Conservation (phyloP, 2,113 vertebrate genomes). For the Crotalus horridus region DNA sequence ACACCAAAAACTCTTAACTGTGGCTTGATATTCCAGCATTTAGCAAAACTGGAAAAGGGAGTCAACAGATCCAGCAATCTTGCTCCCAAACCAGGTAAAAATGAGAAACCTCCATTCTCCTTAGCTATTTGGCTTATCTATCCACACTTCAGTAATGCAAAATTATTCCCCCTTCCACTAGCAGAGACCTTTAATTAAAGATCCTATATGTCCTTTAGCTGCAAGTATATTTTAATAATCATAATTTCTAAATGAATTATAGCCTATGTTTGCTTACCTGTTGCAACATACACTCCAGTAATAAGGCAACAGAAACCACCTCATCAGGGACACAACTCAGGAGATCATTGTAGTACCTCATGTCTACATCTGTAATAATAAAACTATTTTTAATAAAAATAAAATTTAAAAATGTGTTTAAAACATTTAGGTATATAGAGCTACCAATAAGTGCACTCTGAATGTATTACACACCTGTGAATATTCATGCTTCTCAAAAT, state of each 20-base stretch:
- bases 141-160: not conserved
- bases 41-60: not conserved
- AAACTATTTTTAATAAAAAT: conserved; percentile 25
- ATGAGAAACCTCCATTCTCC: not conserved
- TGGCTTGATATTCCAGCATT: not conserved
- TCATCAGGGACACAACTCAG: conserved; percentile 79
- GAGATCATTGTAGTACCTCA: conserved; percentile 81
- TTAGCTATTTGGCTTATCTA: not conserved
- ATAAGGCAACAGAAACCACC: conserved; percentile 78
- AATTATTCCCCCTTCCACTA: not conserved
- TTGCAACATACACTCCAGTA: conserved; percentile 85
- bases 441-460: not conserved
- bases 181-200: no score
- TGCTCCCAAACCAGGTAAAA: not conserved
- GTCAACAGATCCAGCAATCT: not conserved
- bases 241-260: not conserved
- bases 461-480: not conserved
- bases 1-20: not conserved
- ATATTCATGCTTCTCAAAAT: not conserved
- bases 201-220: not conserved
- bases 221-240: not conserved
- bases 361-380: conserved; percentile 66
- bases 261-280: conserved; percentile 74
- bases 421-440: not conserved
- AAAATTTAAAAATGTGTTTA: conserved; percentile 6